Percentiles rank a stretch among this genome's conserved stretches.
Conservation (phyloP, 2,797 vertebrate species). For the Cossypha dichroa region DNA sequence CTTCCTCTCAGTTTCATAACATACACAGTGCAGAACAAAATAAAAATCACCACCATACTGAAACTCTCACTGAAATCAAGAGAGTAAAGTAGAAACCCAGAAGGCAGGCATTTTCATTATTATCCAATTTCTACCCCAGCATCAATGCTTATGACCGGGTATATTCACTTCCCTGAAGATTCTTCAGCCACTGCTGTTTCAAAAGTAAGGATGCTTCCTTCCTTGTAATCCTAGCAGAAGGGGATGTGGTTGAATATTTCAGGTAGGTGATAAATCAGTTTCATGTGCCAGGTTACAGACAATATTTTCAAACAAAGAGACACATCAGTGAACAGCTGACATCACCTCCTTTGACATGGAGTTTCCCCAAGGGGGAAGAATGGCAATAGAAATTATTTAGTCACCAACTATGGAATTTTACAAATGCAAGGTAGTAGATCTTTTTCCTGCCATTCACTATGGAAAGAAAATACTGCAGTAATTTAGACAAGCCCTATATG, state of each 20-base stretch:
- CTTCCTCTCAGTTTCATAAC: background rate
- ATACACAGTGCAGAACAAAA: background rate
- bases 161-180: background rate
- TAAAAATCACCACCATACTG: background rate
- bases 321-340: background rate
- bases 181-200: background rate
- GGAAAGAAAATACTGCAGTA: background rate
- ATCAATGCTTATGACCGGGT: background rate
- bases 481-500: background rate
- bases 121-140: background rate
- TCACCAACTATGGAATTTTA: background rate
- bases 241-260: background rate
- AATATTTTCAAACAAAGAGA: background rate
- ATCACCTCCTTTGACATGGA: background rate
- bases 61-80: background rate
- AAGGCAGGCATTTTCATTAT: background rate
- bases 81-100: background rate
- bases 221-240: background rate
- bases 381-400: background rate
- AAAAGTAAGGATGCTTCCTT: background rate
- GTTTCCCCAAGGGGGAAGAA: background rate
- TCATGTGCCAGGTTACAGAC: background rate
- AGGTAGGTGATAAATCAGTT: background rate
- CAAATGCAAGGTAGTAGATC: background rate
- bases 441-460: background rate